Base-by-base conservation (phyloP, 2,797 vertebrate genomes). In the Melopsittacus undulatus region DNA sequence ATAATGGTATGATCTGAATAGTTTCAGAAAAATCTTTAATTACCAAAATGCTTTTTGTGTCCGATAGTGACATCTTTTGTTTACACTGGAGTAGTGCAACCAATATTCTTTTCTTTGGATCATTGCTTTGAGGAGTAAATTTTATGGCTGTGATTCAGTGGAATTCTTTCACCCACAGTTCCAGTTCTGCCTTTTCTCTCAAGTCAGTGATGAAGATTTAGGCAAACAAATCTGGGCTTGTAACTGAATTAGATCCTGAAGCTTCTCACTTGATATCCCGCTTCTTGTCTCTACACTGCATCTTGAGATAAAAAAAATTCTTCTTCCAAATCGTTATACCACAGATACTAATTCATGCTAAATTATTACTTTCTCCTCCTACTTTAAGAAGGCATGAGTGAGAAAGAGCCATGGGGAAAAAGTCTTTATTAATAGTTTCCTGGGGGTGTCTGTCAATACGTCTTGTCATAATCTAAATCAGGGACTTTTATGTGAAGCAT, bases 11-110 rank as follows among this genome's bases (percentile, higher is more conserved):
- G 23, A 74, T 26, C 36, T 79, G 56, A 83, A 84, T 11, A 57
- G 72, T 87, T 93, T 91, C 73, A 83, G 85, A 82, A 45, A 4
- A 40, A 88, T 9, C 75, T 59, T 76, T 36, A 43, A 74, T 64
- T 56, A 73, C 16, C 56, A 84, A 24, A 42, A 24, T 22, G 59
- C 20, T 89, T 97, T 92, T 74, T 62, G 83, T 7, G 1, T 84
- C 83, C 75, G 32, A 94, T 11, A 93, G 90, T 86, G 92, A 96
- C 92, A 95, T 89, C 92, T 96, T 92, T 93, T 94, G 94, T 89
- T 96, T 90, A 72, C 51, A 59, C 9, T 46, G 75, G 46, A 90
- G 89, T 63, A 93, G 43, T 94, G 77, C 94, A 95, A 76, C 59
- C 62, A 57, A 18, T 61, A 42, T 32, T 23, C 17, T 87, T 89